Evolutionary conservation across 2,113 vertebrate species (phyloP).

Genomic region (Aldabrachelys gigantea): DNA sequence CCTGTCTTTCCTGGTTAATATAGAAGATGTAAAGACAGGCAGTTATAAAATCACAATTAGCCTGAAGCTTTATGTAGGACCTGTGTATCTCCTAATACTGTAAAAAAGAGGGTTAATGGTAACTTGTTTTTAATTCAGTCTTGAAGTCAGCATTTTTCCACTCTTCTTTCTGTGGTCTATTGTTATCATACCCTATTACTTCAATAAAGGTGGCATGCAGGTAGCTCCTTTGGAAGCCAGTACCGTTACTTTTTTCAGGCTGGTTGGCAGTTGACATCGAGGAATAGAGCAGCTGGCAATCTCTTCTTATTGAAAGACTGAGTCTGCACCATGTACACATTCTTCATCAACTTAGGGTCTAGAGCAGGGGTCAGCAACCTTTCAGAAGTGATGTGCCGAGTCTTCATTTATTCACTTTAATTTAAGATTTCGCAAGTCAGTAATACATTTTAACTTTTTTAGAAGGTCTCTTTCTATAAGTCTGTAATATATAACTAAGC

Average conservation of each 20-base stretch:
- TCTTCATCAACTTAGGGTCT: not conserved
- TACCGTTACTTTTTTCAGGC: not conserved
- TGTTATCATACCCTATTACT: not conserved
- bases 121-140: not conserved
- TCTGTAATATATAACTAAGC: no score
- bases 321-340: not conserved
- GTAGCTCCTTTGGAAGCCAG: not conserved
- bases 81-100: not conserved
- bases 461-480: no score
- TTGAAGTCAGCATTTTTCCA: not conserved
- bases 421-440: no score
- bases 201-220: not conserved
- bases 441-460: no score
- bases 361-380: no score
- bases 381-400: no score
- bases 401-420: no score
- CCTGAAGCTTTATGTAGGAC: no score
- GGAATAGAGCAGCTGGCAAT: not conserved
- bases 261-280: not conserved
- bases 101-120: not conserved
- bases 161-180: not conserved
- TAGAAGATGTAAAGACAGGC: not conserved
- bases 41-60: not conserved
- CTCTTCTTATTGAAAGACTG: not conserved
- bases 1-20: not conserved